Evolutionary conservation across 1,140 invertebrate species (phyloP), one percentile per base, ranked within the genome.

Genomic region (Adelges cooleyi): DNA sequence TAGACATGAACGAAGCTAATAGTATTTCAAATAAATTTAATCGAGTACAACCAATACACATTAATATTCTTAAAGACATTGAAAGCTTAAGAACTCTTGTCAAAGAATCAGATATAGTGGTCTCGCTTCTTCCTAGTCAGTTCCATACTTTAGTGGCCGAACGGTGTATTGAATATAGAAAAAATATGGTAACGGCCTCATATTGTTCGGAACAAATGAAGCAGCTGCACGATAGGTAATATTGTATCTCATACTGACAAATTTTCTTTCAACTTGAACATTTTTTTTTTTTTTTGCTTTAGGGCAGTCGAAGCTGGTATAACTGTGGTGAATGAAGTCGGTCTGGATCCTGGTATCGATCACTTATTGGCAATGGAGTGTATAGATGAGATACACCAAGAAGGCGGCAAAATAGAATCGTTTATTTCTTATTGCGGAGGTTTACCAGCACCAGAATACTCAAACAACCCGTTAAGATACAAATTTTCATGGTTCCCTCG

Each of bases 401-500:
- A 78, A 75, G 95, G 77, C 76, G 82, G 89, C 20, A 85, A 89
- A 72, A 82, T 97, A 1, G 91, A 90, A 51, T 96, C 93, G 1
- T 99, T 98, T 74, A 83, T 95, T 0, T 97, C 93, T 0, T 99
- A 91, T 76, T 99, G 96, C 73, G 97, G 97, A 65, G 97, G 89
- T 33, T 75, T 98, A 27, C 95, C 95, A 1, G 92, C 95, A 0
- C 95, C 95, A 0, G 95, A 98, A 77, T 86, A 84, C 71, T 96
- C 95, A 3, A 86, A 89, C 71, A 98, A 98, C 77, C 86, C 94
- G 3, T 75, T 99, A 11, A 75, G 95, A 15, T 99, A 99, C 76
- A 99, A 98, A 75, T 99, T 99, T 74, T 96, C 90, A 11, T 98
- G 95, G 95, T 95, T 86, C 65, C 95, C 95, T 10, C 79, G 86